phyloP scores from a whole-genome alignment of 2,797 vertebrate species.

The Hyperoplus immaculatus region DNA sequence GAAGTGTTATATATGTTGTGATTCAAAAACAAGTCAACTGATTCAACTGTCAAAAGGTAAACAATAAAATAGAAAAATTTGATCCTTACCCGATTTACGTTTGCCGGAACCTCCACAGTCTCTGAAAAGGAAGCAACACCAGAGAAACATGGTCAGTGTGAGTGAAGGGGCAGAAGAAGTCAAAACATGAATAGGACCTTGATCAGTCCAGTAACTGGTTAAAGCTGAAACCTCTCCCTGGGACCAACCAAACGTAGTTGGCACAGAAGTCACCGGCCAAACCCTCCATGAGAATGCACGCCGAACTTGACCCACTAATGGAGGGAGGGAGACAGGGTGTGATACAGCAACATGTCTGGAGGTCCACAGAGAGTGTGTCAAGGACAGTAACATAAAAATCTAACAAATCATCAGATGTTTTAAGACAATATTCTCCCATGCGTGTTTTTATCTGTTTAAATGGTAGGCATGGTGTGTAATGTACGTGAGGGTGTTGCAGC shows the following conservation, averaged over 20 bases:
- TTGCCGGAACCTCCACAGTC: constrained; percentile 91
- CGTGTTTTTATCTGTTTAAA: constrained; percentile 28
- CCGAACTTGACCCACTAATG: constrained; percentile 73
- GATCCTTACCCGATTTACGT: constrained; percentile 92
- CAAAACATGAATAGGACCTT: constrained; percentile 25
- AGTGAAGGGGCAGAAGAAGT: constrained; percentile 11
- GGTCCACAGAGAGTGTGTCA: constrained; percentile 49
- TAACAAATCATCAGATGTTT: constrained; percentile 45
- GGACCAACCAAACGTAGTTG: constrained; percentile 56
- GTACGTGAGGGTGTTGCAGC: constrained; percentile 40
- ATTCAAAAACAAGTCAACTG: background rate
- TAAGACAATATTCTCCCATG: constrained; percentile 2
- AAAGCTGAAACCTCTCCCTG: constrained; percentile 46
- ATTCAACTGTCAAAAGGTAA: background rate
- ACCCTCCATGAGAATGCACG: constrained; percentile 77
- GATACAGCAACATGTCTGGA: constrained; percentile 36
- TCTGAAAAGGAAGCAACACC: constrained; percentile 94
- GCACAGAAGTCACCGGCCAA: constrained; percentile 75
- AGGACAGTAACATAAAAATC: constrained; percentile 47
- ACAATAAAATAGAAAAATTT: background rate
- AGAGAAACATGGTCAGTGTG: constrained; percentile 90
- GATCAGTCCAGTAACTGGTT: constrained; percentile 43
- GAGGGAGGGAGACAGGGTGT: constrained; percentile 59
- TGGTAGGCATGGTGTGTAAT: constrained; percentile 4
- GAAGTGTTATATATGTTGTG: background rate